Conservation (phyloP, 2,888 invertebrate species). For the Leptogaster cylindrica region DNA sequence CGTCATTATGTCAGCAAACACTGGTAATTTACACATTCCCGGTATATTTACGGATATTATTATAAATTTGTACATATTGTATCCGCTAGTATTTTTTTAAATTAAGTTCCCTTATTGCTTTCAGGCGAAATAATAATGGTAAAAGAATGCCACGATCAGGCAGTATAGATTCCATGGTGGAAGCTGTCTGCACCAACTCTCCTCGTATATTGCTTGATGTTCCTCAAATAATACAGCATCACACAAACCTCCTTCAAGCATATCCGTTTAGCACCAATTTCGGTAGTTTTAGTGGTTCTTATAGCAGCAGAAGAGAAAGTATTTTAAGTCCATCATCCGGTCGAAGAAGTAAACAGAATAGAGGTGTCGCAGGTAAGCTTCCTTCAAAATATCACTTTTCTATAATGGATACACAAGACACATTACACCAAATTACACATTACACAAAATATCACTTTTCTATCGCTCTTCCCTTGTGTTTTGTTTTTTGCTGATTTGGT, state of each 20-base stretch:
- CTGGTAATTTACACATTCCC: too few species aligned
- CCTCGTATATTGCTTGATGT: constrained; percentile 60
- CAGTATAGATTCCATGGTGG: constrained; percentile 80
- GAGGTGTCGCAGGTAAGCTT: constrained; percentile 77
- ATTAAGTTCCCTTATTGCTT: constrained; percentile 47
- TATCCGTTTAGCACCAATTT: constrained; percentile 61
- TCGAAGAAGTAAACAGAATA: constrained; percentile 75
- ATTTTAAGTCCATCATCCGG: constrained; percentile 79
- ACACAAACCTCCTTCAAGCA: constrained; percentile 57
- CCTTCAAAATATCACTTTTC: too few species aligned
- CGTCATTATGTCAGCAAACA: too few species aligned
- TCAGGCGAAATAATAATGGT: constrained; percentile 63
- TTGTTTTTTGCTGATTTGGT: too few species aligned
- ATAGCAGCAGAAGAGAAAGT: constrained; percentile 64
- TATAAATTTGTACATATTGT: too few species aligned
- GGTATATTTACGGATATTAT: too few species aligned
- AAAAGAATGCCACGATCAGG: constrained; percentile 73
- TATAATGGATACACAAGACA: too few species aligned
- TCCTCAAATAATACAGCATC: constrained; percentile 57
- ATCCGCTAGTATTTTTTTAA: neutral
- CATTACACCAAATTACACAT: too few species aligned
- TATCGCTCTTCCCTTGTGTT: too few species aligned
- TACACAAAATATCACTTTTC: too few species aligned
- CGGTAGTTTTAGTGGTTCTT: constrained; percentile 50
- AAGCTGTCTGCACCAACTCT: constrained; percentile 70